phyloP scores from a whole-genome alignment of 1,140 invertebrate genomes.

The Oryctes rhinoceros region DNA sequence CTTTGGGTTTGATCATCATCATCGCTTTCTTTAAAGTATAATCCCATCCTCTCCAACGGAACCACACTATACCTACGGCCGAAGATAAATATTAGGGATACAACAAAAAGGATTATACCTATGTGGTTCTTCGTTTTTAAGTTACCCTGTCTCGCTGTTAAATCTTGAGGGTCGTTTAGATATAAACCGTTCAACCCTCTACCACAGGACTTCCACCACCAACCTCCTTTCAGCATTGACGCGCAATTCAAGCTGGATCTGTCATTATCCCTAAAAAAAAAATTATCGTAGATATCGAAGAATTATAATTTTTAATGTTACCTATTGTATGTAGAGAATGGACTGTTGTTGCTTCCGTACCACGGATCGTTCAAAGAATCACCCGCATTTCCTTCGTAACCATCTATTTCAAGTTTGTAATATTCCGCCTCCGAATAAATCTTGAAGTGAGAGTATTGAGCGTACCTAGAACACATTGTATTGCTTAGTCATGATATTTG shows the following conservation, averaged over 20 bases:
- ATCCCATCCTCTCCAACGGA: constrained; percentile 93
- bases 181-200: constrained; percentile 88
- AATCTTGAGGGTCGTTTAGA: constrained; percentile 85
- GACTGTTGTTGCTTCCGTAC: constrained; percentile 92
- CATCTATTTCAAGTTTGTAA: constrained; percentile 91
- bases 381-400: constrained; percentile 89
- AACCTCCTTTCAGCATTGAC: constrained; percentile 91
- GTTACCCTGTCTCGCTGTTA: constrained; percentile 86
- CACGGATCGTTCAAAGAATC: constrained; percentile 91
- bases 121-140: constrained; percentile 22
- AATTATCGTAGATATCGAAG: not conserved
- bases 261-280: constrained; percentile 82
- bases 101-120: not conserved
- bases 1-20: constrained; percentile 90
- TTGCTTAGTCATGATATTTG: constrained; percentile 9
- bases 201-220: constrained; percentile 95
- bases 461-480: constrained; percentile 71
- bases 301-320: constrained; percentile 53
- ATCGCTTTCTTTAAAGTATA: constrained; percentile 88
- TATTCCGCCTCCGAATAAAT: constrained; percentile 90
- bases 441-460: constrained; percentile 91
- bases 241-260: constrained; percentile 89
- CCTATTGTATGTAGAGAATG: constrained; percentile 91
- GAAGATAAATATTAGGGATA: constrained; percentile 29
- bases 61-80: constrained; percentile 86